phyloP scores from a whole-genome alignment of 2,113 vertebrate genomes.

The Bubo blakistoni region DNA sequence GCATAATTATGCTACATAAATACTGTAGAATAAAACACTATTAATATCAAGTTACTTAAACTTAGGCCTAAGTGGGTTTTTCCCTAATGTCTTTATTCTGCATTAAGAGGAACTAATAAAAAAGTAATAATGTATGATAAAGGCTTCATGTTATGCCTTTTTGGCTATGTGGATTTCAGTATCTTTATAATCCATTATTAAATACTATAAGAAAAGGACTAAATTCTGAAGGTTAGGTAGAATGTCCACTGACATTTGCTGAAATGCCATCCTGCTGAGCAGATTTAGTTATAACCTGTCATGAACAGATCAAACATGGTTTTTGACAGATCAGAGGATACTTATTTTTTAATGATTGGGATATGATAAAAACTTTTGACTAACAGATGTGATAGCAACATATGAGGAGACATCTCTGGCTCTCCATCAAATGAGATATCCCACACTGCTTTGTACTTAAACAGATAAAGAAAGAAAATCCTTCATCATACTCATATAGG shows the following conservation, averaged over 20 bases:
- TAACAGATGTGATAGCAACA: neutral
- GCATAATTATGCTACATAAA: neutral
- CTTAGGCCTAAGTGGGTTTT: neutral
- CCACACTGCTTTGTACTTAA: neutral
- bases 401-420: neutral
- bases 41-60: neutral
- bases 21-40: neutral
- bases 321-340: neutral
- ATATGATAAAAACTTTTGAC: neutral
- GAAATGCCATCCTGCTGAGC: neutral
- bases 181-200: neutral
- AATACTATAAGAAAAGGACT: neutral
- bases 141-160: neutral
- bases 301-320: neutral
- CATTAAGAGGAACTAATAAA: neutral
- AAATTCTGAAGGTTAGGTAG: neutral
- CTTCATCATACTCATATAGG: neutral
- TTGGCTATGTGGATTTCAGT: neutral
- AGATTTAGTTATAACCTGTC: neutral
- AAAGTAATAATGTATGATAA: neutral
- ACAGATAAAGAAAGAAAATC: neutral
- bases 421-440: neutral
- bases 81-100: neutral
- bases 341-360: neutral
- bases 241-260: neutral